Base-by-base conservation (phyloP, 2,888 invertebrate species). In the Bembecia ichneumoniformis region DNA sequence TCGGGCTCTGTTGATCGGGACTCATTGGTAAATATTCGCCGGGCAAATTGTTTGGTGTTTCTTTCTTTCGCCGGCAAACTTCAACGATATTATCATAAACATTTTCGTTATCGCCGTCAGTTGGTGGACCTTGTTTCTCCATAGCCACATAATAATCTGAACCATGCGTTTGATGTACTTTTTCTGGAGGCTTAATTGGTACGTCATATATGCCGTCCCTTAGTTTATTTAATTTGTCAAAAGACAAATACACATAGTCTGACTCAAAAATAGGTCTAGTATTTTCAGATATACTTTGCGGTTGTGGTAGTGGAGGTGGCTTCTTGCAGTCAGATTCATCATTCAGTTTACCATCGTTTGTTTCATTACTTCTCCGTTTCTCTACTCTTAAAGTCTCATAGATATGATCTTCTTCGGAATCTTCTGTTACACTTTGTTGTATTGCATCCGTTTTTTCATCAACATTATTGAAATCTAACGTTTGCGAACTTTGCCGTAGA, bases 341-440 rank as follows among this genome's bases (percentile, higher is more conserved):
- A 51, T 82, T 82, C 53, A 80, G 77, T 28, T 64, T 52, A 70
- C 80, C 82, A 57, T 76, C 81, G 62, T 82, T 82, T 56, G 76
- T 81, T 62, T 82, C 79, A 51, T 49, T 67, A 47, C 77, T 66
- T 11, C 77, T 55, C 61, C 70, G 71, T n/a, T 68, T 75, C 15
- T 83, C 83, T 7, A 86, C 66, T 55, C 89, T 80, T 35, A 91
- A 66, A 35, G 90, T 90, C 65, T 91, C 91, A 57, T 91, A 91
- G 57, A 90, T 90, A 46, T 89, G 90, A 55, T 89, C 89, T 49
- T 88, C 88, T n/a, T 84, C 86, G 17, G 72, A 64, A 14, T 71
- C 69, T 35, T 64, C 71, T 36, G 63, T 49, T 56, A 74, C 71
- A 10, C 60, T 59, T 49, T 46, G n/a, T 5, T 9, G n/a, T 9